Conservation (phyloP, 2,888 invertebrate species). For the Girardia tigrina region DNA sequence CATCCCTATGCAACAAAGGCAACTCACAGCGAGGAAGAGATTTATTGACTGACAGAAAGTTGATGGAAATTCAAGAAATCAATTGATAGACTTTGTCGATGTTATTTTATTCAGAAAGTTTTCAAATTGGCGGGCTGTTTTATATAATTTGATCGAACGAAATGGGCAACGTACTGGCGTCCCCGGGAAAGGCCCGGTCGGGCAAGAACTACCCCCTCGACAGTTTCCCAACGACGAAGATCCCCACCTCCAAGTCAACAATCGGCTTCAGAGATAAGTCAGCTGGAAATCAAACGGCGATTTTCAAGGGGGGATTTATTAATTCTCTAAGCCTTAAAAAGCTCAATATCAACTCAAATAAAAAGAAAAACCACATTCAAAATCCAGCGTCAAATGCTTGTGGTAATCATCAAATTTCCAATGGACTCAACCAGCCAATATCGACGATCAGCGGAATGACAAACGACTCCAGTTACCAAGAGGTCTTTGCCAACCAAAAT, state of each 20-base stretch:
- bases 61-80: background rate
- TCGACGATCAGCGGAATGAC: background rate
- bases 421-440: constrained; percentile 15
- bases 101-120: background rate
- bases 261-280: constrained; percentile 28
- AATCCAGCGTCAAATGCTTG: background rate
- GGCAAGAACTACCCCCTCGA: background rate
- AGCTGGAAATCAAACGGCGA: background rate
- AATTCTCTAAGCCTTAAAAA: constrained; percentile 25
- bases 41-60: background rate
- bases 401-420: constrained; percentile 1
- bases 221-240: background rate
- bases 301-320: constrained; percentile 24
- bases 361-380: background rate
- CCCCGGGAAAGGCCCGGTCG: background rate
- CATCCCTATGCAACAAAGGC: constrained; percentile 39
- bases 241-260: constrained; percentile 23
- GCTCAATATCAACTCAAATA: constrained; percentile 12
- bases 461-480: background rate
- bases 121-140: background rate
- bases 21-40: background rate
- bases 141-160: background rate
- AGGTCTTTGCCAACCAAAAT: background rate
- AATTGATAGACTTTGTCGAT: background rate
- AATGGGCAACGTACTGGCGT: background rate